Evolutionary conservation across 2,888 invertebrate genomes (phyloP).

Genomic region (Crepidodera aurea): DNA sequence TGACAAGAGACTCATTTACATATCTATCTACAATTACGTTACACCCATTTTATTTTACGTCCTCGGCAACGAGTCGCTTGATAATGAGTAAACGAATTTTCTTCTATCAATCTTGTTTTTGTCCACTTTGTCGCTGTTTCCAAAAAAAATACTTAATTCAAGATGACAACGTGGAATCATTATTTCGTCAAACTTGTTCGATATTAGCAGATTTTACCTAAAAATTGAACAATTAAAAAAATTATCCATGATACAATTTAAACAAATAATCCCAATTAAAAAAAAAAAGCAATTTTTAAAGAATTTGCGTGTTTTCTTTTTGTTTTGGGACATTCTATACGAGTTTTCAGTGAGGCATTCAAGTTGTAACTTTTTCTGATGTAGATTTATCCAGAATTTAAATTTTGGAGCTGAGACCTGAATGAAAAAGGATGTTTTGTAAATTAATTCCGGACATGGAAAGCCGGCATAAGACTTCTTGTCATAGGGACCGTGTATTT

Average conservation of each 20-base stretch:
- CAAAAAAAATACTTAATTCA: too few relatives aligned
- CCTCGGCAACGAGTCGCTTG: constrained; percentile 13
- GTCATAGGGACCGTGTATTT: constrained; percentile 13
- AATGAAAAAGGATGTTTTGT: constrained; percentile 8
- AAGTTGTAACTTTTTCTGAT: not conserved
- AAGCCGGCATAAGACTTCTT: constrained; percentile 17
- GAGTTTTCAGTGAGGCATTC: not conserved
- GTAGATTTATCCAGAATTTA: constrained; percentile 5
- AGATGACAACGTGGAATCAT: too few relatives aligned
- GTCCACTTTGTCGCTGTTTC: not conserved
- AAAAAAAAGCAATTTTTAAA: too few relatives aligned
- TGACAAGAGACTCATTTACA: constrained; percentile 33
- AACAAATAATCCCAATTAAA: too few relatives aligned
- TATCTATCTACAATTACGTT: constrained; percentile 31
- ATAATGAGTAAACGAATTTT: constrained; percentile 9
- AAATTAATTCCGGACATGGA: constrained; percentile 7
- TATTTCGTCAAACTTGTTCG: too few relatives aligned
- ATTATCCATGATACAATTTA: too few relatives aligned
- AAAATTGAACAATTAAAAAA: too few relatives aligned
- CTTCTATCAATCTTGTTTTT: constrained; percentile 17
- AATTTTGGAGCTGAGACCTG: not conserved
- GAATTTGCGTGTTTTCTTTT: too few relatives aligned
- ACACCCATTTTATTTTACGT: constrained; percentile 23
- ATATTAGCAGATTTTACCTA: too few relatives aligned
- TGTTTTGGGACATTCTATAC: not conserved